A percentile compares a stretch with the other conserved stretches of the same genome.
Evolutionary conservation across 1,140 invertebrate genomes (phyloP).

Genomic region (Lerema accius): DNA sequence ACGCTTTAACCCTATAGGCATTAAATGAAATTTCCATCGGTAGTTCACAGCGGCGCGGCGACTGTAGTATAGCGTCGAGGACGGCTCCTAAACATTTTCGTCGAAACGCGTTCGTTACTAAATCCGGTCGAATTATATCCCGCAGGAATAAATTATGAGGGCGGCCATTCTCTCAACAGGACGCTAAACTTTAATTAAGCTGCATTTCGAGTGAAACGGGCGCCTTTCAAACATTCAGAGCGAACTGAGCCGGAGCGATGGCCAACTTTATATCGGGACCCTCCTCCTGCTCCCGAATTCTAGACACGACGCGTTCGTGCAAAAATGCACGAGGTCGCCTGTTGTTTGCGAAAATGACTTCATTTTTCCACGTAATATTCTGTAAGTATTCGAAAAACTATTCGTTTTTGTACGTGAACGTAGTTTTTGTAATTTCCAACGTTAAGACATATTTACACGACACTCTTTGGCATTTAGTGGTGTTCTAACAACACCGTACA

Average conservation of each 20-base stretch:
- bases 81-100: constrained; percentile 47
- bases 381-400: constrained; percentile 46
- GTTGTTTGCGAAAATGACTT: constrained; percentile 49
- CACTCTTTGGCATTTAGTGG: constrained; percentile 1
- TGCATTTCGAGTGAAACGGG: constrained; percentile 65
- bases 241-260: constrained; percentile 44
- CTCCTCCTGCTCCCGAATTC: constrained; percentile 37
- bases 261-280: constrained; percentile 47
- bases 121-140: constrained; percentile 68
- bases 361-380: constrained; percentile 49
- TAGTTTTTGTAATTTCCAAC: constrained; percentile 22
- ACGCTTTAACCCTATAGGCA: constrained; percentile 38
- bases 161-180: constrained; percentile 56
- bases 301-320: constrained; percentile 44
- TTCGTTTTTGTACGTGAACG: constrained; percentile 24
- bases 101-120: constrained; percentile 55
- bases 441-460: constrained; percentile 20
- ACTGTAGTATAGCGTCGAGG: constrained; percentile 28
- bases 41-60: background rate
- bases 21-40: constrained; percentile 33
- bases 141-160: constrained; percentile 72
- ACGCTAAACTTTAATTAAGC: constrained; percentile 73
- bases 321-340: constrained; percentile 42
- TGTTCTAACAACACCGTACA: constrained; percentile 5
- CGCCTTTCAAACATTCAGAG: constrained; percentile 62